phyloP scores from a whole-genome alignment of 1,140 invertebrate species.

The Pseudoatta argentina region DNA sequence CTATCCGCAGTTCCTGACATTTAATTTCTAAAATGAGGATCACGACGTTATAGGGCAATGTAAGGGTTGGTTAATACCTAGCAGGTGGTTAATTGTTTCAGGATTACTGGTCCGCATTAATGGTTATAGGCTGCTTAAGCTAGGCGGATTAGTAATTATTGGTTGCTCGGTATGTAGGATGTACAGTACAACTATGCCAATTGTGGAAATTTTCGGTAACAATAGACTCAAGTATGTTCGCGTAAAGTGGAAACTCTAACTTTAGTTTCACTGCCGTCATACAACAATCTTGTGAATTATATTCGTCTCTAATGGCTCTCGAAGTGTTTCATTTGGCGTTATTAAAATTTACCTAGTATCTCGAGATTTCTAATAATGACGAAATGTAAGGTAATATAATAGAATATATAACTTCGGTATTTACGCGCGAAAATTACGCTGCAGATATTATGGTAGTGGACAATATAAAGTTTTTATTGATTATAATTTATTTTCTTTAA shows the following conservation, averaged over 20 bases:
- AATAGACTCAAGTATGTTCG: slow-evolving; percentile 17
- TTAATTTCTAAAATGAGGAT: slow-evolving; percentile 21
- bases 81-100: slow-evolving; percentile 61
- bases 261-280: slow-evolving; percentile 34
- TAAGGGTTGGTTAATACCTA: slow-evolving; percentile 40
- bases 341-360: slow-evolving; percentile 6
- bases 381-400: neutral
- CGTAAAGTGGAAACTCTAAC: slow-evolving; percentile 23
- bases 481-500: too few relatives aligned
- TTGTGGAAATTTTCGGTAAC: slow-evolving; percentile 45
- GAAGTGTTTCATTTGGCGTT: slow-evolving; percentile 37
- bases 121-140: slow-evolving; percentile 46
- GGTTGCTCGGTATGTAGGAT: slow-evolving; percentile 13
- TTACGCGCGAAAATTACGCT: too few relatives aligned
- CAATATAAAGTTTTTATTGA: too few relatives aligned
- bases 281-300: slow-evolving; percentile 24
- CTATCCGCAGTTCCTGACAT: neutral
- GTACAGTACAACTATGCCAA: slow-evolving; percentile 7
- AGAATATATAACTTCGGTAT: too few relatives aligned
- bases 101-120: slow-evolving; percentile 45
- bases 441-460: too few relatives aligned
- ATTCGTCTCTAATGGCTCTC: slow-evolving; percentile 12
- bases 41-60: slow-evolving; percentile 16
- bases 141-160: slow-evolving; percentile 45
- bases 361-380: slow-evolving; percentile 17